These are phyloP conservation scores for Siniperca scherzeri DNA, from an alignment of 2,797 vertebrate species.

Conservation along the genomic window DNA sequence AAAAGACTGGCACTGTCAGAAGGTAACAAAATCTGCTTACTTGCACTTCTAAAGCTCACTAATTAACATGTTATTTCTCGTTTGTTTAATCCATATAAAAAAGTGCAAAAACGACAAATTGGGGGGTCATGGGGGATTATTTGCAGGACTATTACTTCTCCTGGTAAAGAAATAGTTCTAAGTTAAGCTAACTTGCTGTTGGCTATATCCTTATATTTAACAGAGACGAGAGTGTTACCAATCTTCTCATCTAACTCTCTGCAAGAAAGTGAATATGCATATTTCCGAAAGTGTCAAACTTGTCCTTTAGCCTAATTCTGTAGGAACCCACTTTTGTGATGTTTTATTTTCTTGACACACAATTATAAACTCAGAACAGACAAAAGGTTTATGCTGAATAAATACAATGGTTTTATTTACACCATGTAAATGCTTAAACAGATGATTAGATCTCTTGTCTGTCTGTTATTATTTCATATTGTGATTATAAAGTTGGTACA, in stretches of 20 bases:
- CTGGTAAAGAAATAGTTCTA: too few species aligned
- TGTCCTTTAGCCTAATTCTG: neutral
- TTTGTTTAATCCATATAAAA: neutral
- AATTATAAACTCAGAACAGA: constrained; percentile 5
- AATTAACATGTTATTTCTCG: neutral
- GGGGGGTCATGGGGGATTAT: too few species aligned
- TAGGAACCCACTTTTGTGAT: neutral
- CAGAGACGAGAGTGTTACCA: neutral
- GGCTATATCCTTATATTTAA: neutral
- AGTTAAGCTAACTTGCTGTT: neutral
- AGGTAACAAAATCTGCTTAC: neutral
- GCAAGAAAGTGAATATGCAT: neutral
- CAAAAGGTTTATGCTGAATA: constrained; percentile 10
- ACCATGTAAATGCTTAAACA: constrained; percentile 16
- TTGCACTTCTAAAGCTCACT: neutral
- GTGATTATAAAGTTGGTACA: constrained; percentile 3
- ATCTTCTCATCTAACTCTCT: neutral
- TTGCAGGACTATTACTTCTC: neutral
- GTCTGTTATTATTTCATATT: neutral
- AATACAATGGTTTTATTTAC: constrained; percentile 40
- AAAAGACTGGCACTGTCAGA: neutral
- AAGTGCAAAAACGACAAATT: too few species aligned
- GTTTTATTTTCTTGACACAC: neutral
- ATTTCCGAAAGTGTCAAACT: neutral
- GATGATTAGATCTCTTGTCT: constrained; percentile 3